Base-by-base conservation (phyloP, 2,888 invertebrate species). In the Andrena hattorfiana region DNA sequence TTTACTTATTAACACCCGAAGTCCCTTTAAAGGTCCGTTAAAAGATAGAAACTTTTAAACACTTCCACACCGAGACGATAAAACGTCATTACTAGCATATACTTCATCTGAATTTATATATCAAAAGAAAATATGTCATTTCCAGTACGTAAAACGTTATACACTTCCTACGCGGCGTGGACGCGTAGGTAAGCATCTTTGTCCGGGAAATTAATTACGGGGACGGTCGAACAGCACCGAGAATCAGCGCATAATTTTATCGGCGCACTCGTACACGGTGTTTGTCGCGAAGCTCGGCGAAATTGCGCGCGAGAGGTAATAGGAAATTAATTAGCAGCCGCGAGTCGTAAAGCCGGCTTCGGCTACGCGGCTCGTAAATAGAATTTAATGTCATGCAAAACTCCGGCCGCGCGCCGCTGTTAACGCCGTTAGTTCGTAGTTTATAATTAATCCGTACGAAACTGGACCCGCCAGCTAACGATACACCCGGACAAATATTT, bases 311-410 rank as follows among this genome's bases (percentile, higher is more conserved):
- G 35, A 16, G 28, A 23, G 70, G n/a, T 71, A 75, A 81, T 63
- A 70, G 74, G 67, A 67, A 82, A 75, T 81, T 82, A 81, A 82
- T 81, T 68, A 80, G 60, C 60, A 67, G 28, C 54, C 51, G 16
- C 35, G 32, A 77, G 59, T 66, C 67, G 56, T 63, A 71, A 78
- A 71, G 51, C 66, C 20, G 32, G 69, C 20, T 49, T 54, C 71
- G 23, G 67, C 32, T 16, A 32, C 10, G 48, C 48, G 23, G 30
- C 42, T 35, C 75, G n/a, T 71, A 80, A 81, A 67, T 71, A 56
- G 71, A 67, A 68, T 78, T 78, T 74, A 82, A 81, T 81, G 70
- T 16, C n/a, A 70, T 66, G 74, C 62, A 70, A 68, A 82, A 81
- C 54, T 82, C 66, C 26, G 28, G 26, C 23, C 30, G 56, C 54